phyloP scores from a whole-genome alignment of 2,888 invertebrate species.

The Ornithoptera alexandrae region DNA sequence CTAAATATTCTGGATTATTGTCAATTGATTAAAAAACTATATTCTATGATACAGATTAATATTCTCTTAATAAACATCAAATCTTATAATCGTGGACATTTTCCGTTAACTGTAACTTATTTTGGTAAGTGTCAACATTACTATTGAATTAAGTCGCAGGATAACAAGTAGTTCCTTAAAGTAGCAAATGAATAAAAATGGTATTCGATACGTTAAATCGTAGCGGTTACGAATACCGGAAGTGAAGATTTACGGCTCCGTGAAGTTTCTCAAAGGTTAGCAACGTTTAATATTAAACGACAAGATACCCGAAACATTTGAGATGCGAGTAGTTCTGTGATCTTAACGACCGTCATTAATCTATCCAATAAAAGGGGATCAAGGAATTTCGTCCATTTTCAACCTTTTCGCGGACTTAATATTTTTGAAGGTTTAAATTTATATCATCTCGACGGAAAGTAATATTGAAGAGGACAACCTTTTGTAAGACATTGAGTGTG shows the following conservation, averaged over 20 bases:
- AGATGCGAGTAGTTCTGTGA: constrained; percentile 19
- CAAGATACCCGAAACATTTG: constrained; percentile 3
- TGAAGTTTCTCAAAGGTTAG: not conserved
- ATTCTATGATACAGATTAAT: too few relatives aligned
- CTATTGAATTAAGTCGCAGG: too few relatives aligned
- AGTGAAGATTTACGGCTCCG: not conserved
- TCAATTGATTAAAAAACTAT: too few relatives aligned
- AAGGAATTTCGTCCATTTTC: constrained; percentile 14
- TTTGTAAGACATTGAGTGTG: constrained; percentile 2
- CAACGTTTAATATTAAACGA: constrained; percentile 5
- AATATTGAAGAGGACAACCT: constrained; percentile 10
- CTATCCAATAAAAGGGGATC: constrained; percentile 23
- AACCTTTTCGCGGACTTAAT: constrained; percentile 7
- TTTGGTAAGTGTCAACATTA: not conserved
- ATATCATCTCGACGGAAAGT: constrained; percentile 5
- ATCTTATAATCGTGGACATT: too few relatives aligned
- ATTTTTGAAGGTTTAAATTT: constrained; percentile 7
- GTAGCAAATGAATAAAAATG: not conserved
- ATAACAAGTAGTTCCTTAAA: not conserved
- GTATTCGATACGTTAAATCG: too few relatives aligned
- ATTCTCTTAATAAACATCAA: too few relatives aligned
- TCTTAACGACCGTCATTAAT: constrained; percentile 23
- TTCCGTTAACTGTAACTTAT: too few relatives aligned
- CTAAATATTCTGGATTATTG: too few relatives aligned
- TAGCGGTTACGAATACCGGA: not conserved